These are phyloP conservation scores for Onychomys leucogaster DNA, from an alignment of 2,797 vertebrate genomes.

Conservation along the genomic window DNA sequence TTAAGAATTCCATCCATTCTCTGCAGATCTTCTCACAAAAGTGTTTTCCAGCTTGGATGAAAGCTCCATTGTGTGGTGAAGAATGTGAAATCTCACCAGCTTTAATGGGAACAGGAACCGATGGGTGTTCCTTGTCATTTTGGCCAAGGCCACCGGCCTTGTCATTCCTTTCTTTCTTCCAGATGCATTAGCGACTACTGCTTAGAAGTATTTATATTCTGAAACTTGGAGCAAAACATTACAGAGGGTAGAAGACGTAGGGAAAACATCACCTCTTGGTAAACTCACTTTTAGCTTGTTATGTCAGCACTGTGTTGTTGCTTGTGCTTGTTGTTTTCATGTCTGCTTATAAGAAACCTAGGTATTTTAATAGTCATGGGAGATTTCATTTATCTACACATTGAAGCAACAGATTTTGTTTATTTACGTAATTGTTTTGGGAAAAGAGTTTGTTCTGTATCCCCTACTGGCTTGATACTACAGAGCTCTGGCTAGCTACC, in stretches of 20 bases:
- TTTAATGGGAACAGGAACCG: constrained; percentile 40
- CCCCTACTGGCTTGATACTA: neutral
- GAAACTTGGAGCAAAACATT: constrained; percentile 51
- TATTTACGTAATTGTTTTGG: neutral
- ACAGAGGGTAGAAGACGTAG: constrained; percentile 24
- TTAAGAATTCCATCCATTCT: constrained; percentile 84
- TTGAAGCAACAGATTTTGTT: neutral
- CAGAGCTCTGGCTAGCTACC: neutral
- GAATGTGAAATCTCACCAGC: constrained; percentile 82
- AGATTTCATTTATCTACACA: constrained; percentile 15
- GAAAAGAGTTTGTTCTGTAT: neutral
- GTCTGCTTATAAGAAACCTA: neutral
- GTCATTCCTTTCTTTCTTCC: constrained; percentile 51
- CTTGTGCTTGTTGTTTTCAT: constrained; percentile 36
- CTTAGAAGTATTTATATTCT: neutral
- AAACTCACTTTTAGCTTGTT: constrained; percentile 38
- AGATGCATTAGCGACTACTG: neutral
- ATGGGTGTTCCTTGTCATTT: constrained; percentile 50
- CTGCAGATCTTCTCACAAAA: constrained; percentile 82
- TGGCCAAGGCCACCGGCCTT: constrained; percentile 58
- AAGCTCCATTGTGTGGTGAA: constrained; percentile 85
- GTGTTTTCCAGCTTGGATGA: constrained; percentile 84
- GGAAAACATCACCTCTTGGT: neutral
- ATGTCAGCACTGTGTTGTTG: neutral
- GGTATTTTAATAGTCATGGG: constrained; percentile 36